Conservation (phyloP, 2,113 vertebrate species). For the Calcarius ornatus region DNA sequence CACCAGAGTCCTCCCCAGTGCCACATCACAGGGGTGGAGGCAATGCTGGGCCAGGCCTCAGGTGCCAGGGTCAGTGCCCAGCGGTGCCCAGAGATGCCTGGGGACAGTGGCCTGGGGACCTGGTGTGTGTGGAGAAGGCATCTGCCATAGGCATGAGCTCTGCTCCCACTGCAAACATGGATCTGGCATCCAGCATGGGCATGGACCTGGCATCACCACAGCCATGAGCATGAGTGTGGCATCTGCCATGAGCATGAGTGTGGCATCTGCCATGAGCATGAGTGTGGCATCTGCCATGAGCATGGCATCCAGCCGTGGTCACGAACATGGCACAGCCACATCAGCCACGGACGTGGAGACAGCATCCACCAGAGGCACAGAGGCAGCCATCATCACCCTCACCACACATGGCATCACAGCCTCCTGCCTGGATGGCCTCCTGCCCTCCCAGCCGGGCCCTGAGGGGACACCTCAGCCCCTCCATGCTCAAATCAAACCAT, state of each 20-base stretch:
- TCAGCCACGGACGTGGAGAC: neutral
- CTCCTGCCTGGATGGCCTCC: neutral
- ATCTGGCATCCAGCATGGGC: neutral
- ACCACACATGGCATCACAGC: rapidly evolving
- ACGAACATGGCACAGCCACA: neutral
- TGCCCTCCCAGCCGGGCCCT: neutral
- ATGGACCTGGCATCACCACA: neutral
- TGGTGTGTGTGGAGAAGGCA: neutral
- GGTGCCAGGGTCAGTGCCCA: neutral
- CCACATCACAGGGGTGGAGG: neutral
- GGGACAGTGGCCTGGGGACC: neutral
- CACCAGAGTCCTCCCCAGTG: neutral
- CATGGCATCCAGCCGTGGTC: neutral
- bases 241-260: neutral
- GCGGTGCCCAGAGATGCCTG: neutral
- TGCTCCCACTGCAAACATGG: too few species aligned
- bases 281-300: rapidly evolving
- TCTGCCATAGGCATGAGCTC: neutral
- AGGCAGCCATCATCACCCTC: neutral
- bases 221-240: too few species aligned
- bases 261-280: rapidly evolving
- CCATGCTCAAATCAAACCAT: neutral
- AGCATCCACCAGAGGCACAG: neutral
- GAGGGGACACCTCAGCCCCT: neutral
- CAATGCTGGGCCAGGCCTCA: neutral